Base-by-base conservation (phyloP, 92 coral and sea anemone species). In the Micromussa lordhowensis region DNA sequence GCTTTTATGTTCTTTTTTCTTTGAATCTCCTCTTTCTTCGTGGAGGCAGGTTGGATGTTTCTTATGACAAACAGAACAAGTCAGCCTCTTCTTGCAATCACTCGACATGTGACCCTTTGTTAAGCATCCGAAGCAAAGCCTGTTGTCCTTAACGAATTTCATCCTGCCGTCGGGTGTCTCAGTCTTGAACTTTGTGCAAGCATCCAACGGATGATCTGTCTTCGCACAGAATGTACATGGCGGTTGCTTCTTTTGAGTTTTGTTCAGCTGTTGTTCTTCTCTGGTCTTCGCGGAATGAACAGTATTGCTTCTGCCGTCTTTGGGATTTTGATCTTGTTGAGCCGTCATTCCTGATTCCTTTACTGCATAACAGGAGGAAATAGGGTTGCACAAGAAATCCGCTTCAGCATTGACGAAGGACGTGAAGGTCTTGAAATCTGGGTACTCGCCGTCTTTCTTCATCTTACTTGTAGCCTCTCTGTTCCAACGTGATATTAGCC, bases 101-200 rank as follows among this genome's bases (percentile, higher is more conserved):
- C 22, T 82, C 6, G 94, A 87, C 48, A 84, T 31, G 66, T 91
- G 94, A 4, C 91, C 91, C 32, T 51, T 44, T 28, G 15, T 55
- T 28, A 87, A n/a, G 77, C 94, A 82, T n/a, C 83, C 85, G 73
- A 71, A 91, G 22, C 93, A 91, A 10, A 90, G 68, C 34, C 87
- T 31, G 34, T 31, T 59, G 3, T 78, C 68, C 44, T 75, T 75
- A 21, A 22, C 63, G 26, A 68, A 21, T 36, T 48, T 48, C 71
- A 18, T 55, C 30, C 48, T 72, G 16, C 82, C 57, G 22, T 68
- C 55, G 21, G 53, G 69, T 44, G 86, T 74, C 80, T 75, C 81
- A 17, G 68, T 5, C 44, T 24, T 64, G 32, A 88, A 87, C 77
- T 79, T 75, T 3, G 78, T 44, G 26, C 92, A 92, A 8, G 11